phyloP scores from a whole-genome alignment of 2,113 vertebrate species.

The Erinaceus europaeus region DNA sequence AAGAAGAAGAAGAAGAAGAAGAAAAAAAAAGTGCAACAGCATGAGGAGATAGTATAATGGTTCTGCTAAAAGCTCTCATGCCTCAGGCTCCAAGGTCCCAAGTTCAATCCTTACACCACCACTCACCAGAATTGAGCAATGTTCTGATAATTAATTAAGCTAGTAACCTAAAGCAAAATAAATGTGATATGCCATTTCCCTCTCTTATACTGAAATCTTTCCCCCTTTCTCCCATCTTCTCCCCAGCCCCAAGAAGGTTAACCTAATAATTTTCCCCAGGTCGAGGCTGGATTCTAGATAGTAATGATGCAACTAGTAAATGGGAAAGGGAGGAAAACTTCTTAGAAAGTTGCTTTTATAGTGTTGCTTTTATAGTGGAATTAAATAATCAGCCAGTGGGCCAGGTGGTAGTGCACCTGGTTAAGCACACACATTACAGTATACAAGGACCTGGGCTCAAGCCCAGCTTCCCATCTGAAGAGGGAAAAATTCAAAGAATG shows the following conservation, averaged over 20 bases:
- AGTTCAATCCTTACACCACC: too few relatives aligned
- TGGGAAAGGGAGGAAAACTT: not conserved
- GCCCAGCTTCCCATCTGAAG: too few relatives aligned
- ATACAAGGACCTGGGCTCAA: too few relatives aligned
- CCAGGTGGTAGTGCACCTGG: too few relatives aligned
- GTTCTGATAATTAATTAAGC: conserved; percentile 40
- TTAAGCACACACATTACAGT: too few relatives aligned
- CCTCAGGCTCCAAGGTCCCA: too few relatives aligned
- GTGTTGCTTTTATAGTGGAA: not conserved
- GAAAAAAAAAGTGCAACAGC: too few relatives aligned
- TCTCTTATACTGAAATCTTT: not conserved
- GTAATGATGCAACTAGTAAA: not conserved
- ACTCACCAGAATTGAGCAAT: too few relatives aligned
- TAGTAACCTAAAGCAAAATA: not conserved
- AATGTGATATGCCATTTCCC: not conserved
- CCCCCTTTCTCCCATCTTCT: not conserved
- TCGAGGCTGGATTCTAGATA: not conserved
- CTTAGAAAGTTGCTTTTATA: too few relatives aligned
- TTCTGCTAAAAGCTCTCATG: too few relatives aligned
- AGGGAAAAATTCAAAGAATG: too few relatives aligned
- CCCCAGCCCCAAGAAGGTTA: not conserved
- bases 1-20: conserved; percentile 13
- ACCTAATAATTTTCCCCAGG: not conserved
- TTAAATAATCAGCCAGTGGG: conserved; percentile 8
- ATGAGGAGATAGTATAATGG: too few relatives aligned